Percentiles rank a stretch among this genome's conserved stretches.
These are phyloP conservation scores for Myripristis murdjan DNA, from an alignment of 2,797 vertebrate species.

Conservation along the genomic window DNA sequence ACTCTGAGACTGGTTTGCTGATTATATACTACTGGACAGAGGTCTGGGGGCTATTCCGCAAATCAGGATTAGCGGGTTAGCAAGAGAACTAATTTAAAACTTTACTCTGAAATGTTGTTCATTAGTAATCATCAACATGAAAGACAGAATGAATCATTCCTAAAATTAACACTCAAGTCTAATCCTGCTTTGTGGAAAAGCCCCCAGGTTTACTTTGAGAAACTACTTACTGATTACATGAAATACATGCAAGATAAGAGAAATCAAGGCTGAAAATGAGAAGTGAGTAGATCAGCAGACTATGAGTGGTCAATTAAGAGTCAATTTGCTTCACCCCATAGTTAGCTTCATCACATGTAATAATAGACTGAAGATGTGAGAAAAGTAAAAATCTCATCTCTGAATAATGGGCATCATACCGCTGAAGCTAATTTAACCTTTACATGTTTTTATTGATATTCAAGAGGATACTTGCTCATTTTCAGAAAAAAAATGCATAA, in stretches of 20 bases:
- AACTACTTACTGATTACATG: background rate
- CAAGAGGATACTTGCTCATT: background rate
- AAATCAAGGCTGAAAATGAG: background rate
- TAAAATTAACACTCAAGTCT: too few species aligned
- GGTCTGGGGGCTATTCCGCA: too few species aligned
- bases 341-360: background rate
- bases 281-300: background rate
- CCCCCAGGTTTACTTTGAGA: too few species aligned
- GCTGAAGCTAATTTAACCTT: too few species aligned
- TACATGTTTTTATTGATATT: background rate
- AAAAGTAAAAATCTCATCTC: too few species aligned
- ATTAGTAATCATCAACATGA: too few species aligned
- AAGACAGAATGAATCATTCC: too few species aligned
- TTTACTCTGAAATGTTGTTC: too few species aligned
- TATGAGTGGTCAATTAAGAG: background rate
- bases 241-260: background rate
- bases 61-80: too few species aligned
- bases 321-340: background rate
- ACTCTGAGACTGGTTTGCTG: background rate
- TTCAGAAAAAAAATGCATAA: background rate
- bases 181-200: too few species aligned
- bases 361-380: background rate
- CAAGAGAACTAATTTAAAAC: too few species aligned
- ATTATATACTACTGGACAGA: background rate
- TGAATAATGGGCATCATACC: too few species aligned